Percentiles rank a stretch among this genome's conserved stretches.
These are phyloP conservation scores for Dryococelus australis DNA, from an alignment of 2,888 invertebrate species.

Conservation along the genomic window DNA sequence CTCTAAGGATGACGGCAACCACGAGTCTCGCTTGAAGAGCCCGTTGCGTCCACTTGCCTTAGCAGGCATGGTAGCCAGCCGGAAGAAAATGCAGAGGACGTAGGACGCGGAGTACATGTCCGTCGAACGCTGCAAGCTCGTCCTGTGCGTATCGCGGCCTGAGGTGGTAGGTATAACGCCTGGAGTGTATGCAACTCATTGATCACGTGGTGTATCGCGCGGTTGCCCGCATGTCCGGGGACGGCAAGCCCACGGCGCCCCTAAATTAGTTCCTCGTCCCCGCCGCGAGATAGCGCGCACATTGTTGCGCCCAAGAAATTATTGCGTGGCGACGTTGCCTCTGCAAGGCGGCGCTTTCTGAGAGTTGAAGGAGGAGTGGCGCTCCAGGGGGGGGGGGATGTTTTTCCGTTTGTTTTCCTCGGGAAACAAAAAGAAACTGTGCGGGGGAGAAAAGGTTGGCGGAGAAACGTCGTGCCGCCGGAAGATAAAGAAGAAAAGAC, in stretches of 20 bases:
- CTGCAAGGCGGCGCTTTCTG: neutral
- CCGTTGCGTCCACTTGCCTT: no score
- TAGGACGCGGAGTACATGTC: no score
- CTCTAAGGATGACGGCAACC: no score
- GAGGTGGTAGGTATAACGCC: neutral
- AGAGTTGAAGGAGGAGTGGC: no score
- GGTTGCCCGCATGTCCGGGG: neutral
- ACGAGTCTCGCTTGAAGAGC: no score
- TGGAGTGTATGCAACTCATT: neutral
- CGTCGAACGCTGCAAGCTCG: no score
- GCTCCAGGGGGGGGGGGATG: neutral
- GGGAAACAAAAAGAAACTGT: neutral
- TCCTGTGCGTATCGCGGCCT: no score
- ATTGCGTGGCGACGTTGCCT: neutral
- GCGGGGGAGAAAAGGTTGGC: no score
- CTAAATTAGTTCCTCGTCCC: neutral
- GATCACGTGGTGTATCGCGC: no score
- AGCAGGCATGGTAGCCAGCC: no score
- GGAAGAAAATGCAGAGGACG: no score
- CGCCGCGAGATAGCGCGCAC: conserved; percentile 5
- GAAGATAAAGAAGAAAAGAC: conserved; percentile 8
- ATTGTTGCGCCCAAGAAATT: neutral
- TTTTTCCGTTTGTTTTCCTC: neutral
- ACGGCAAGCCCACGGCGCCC: neutral
- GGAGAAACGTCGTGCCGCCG: neutral